Conservation (phyloP, 2,113 vertebrate species). For the Cephalophus harveyi region DNA sequence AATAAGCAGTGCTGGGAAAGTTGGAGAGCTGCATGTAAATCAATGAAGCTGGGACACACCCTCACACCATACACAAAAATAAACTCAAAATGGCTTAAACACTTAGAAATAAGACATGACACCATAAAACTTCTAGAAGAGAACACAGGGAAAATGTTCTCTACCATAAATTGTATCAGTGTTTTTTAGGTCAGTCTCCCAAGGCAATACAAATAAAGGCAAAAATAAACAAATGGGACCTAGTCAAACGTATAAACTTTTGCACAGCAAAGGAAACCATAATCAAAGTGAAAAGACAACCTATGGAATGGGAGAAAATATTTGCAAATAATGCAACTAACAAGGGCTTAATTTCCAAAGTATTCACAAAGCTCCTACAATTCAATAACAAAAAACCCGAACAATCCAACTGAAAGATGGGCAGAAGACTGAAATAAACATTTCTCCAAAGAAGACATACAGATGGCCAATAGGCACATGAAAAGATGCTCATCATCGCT, state of each 20-base stretch:
- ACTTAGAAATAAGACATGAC: not conserved
- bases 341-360: not conserved
- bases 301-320: not conserved
- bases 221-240: not conserved
- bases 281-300: not conserved
- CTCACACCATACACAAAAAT: not conserved
- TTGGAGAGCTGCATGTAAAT: not conserved
- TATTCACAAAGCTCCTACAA: not conserved
- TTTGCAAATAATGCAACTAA: not conserved
- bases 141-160: not conserved
- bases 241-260: not conserved
- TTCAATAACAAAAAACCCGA: not conserved
- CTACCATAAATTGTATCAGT: not conserved
- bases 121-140: not conserved
- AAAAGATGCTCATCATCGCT: not conserved
- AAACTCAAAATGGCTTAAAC: not conserved
- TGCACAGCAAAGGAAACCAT: not conserved
- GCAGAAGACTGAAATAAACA: not conserved
- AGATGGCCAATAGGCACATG: not conserved
- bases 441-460: not conserved
- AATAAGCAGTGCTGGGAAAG: not conserved
- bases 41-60: not conserved
- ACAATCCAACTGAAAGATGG: not conserved
- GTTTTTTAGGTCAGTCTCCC: not conserved
- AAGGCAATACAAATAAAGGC: not conserved